phyloP scores from a whole-genome alignment of 2,888 invertebrate genomes.

The Rotaria socialis region DNA sequence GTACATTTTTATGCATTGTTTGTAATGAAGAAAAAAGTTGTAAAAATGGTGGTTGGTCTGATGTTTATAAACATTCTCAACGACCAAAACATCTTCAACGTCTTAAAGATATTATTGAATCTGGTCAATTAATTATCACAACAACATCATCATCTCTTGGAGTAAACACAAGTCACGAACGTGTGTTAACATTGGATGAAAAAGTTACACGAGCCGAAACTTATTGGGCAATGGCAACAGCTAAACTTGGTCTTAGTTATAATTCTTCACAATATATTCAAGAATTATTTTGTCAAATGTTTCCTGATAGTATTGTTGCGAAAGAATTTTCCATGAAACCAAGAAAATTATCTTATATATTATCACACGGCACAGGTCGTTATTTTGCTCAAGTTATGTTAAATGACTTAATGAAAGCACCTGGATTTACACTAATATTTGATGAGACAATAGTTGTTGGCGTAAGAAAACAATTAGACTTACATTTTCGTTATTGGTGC shows the following conservation, averaged over 20 bases:
- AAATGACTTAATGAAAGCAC: slow-evolving; percentile 13
- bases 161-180: background rate
- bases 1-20: slow-evolving; percentile 15
- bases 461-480: slow-evolving; percentile 28
- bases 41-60: slow-evolving; percentile 22
- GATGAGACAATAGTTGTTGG: slow-evolving; percentile 14
- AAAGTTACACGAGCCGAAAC: background rate
- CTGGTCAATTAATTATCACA: background rate
- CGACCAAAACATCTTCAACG: background rate
- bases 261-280: background rate
- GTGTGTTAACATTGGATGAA: slow-evolving; percentile 15
- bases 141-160: background rate
- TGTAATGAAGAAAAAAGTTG: slow-evolving; percentile 29
- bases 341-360: slow-evolving; percentile 24
- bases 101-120: background rate
- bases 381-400: background rate
- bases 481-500: slow-evolving; percentile 16
- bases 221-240: background rate
- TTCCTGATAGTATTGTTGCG: background rate
- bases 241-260: slow-evolving; percentile 20
- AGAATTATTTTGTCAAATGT: background rate
- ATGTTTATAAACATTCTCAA: slow-evolving; percentile 5
- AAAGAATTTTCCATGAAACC: background rate
- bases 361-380: slow-evolving; percentile 23
- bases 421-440: background rate